These are phyloP conservation scores for Onychomys arenicola DNA, from an alignment of 2,797 vertebrate species.

Conservation along the genomic window DNA sequence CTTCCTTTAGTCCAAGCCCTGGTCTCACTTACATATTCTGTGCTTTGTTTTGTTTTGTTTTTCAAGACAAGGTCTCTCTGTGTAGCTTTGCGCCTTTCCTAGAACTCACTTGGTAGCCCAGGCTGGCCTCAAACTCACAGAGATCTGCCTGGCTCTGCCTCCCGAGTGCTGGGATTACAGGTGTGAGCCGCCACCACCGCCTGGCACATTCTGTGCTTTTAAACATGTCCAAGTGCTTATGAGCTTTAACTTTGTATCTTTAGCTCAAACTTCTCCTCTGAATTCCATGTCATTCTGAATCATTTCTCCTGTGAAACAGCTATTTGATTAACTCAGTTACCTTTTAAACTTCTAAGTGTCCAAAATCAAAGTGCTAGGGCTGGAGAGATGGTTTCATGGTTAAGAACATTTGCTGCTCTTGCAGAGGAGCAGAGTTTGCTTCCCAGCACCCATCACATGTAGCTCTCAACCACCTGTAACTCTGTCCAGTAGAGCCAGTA, in stretches of 20 bases:
- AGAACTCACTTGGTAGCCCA: no score
- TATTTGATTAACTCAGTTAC: background rate
- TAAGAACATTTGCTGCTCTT: background rate
- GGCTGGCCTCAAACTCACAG: no score
- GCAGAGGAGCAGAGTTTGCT: background rate
- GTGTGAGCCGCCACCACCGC: no score
- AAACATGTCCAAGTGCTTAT: background rate
- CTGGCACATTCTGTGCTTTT: background rate
- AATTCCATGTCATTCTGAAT: background rate
- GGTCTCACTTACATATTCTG: background rate
- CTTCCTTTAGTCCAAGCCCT: background rate
- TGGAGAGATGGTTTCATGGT: background rate
- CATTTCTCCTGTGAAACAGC: background rate
- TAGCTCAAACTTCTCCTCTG: background rate
- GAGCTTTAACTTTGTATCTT: constrained; percentile 26
- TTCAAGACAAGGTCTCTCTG: no score
- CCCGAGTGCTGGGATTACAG: no score
- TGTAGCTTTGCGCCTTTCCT: no score
- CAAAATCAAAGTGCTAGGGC: background rate
- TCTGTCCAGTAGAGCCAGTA: background rate
- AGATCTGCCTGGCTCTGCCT: no score
- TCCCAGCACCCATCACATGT: background rate
- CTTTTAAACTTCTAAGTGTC: constrained; percentile 27
- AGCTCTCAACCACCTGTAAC: background rate
- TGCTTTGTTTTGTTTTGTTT: no score